Evolutionary conservation across 2,113 vertebrate species (phyloP), one percentile per base, ranked within the genome.

Genomic region (Pteruthius melanotis): DNA sequence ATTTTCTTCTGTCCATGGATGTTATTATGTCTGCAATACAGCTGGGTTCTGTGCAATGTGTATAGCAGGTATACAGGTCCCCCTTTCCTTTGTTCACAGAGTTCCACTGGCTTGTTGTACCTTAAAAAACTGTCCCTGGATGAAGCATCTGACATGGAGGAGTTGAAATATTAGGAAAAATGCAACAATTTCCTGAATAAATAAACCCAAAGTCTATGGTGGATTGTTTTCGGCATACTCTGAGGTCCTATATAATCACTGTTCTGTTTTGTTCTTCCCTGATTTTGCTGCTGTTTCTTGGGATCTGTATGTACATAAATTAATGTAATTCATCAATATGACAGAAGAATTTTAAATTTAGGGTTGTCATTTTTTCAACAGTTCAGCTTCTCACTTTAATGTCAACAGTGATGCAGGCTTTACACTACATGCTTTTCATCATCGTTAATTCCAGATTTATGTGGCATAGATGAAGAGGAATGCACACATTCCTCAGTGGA

Each of bases 321-420:
- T 54, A 94, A 89, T 54, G 70, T 31, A 61, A 91, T 95, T 77
- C 33, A 83, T 94, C 90, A 90, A 76, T 61, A 88, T 69, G 89
- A 91, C 59, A 86, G 74, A n/a, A 84, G 77, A 94, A 89, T 85
- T 95, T 95, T 85, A 76, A 79, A 87, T 91, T 39, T 61, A 22
- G 5, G 1, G 2, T 56, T 85, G 47, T 71, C 81, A 70, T 82
- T 87, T 96, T 88, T 79, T 87, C 69, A 92, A 49, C 45, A 65
- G 40, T 63, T 93, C 52, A 47, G 37, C 42, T 84, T 52, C 75
- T 95, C 27, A n/a, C 40, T 83, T 91, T 61, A 85, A 79, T 18
- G 3, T 50, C 52, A 80, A 11, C 30, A 57, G 19, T 37, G 15
- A 54, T 22, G 10, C 35, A 57, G 70, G 45, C n/a, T 91, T 79